Base-by-base conservation (phyloP, 2,888 invertebrate species). In the Stenurella melanura region DNA sequence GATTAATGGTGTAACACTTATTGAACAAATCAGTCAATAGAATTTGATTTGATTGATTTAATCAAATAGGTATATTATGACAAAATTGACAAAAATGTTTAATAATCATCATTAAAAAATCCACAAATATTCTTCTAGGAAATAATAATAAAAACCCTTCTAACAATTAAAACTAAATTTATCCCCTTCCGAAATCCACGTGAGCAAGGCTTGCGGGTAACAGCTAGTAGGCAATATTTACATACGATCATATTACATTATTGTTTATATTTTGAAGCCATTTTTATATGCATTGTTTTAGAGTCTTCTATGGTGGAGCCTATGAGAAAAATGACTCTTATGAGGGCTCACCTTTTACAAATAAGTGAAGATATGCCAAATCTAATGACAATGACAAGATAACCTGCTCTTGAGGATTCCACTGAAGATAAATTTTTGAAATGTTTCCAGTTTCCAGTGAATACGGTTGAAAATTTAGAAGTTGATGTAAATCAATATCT, bases 341-440 rank as follows among this genome's bases (percentile, higher is more conserved):
- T 58, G 21, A 58, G 58, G 58, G 58, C 58, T 58, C 19, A 58
- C 19, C 19, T 58, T 11, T 19, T 58, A 12, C 58, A 58, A 19
- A 21, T 58, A 58, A 21, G 21, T 19, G 19, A 58, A 18, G 58
- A 58, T 58, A 11, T 58, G 12, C 12, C 21, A 19, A 58, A 58
- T 58, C 18, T 57, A 57, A 58, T 58, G 19, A 18, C 4, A 58
- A 21, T 21, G 17, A 58, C 12, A 58, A 19, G 17, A 21, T 12
- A 17, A 10, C 57, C 57, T 17, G 17, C 21, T 58, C 19, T 21
- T 19, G 19, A 58, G 10, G 19, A 58, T 18, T 42, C 12, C 42
- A 15, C 42, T 15, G 57, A 57, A 17, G 58, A 19, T 15, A 58
- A 58, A 21, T 58, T 58, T 58, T 15, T 58, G 12, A 19, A 58